A percentile compares a stretch with the other conserved stretches of the same genome.
Conservation (phyloP, 2,113 vertebrate genomes). For the Paramormyrops kingsleyae region DNA sequence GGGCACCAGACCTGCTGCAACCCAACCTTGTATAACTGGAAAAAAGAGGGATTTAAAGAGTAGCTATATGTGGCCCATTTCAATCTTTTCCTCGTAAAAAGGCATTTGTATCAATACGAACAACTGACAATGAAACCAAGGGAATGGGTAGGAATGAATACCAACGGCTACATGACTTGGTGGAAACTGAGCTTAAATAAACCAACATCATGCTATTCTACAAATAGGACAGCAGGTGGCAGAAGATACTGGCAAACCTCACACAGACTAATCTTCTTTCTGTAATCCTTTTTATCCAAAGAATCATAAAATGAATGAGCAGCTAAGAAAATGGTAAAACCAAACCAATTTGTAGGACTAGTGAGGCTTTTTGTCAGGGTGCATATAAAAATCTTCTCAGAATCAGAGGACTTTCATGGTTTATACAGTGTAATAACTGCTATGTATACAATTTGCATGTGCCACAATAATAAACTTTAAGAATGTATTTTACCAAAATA, state of each 20-base stretch:
- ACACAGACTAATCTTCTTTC: not conserved
- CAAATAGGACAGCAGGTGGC: slow-evolving; percentile 44
- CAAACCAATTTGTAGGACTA: slow-evolving; percentile 22
- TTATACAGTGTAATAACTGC: not conserved
- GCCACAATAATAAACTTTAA: not conserved
- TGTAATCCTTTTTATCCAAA: slow-evolving; percentile 15
- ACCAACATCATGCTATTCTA: not conserved
- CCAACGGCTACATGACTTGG: not conserved
- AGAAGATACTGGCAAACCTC: slow-evolving; percentile 37
- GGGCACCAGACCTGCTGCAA: not conserved
- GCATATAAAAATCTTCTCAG: not conserved
- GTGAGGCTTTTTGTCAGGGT: not conserved
- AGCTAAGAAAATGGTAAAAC: slow-evolving; percentile 24
- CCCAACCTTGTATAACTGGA: not conserved
- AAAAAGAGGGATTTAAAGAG: not conserved
- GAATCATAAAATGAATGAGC: slow-evolving; percentile 24
- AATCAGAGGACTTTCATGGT: not conserved
- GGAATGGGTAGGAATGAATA: slow-evolving; percentile 20
- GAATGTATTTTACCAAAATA: not conserved
- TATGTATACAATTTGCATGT: not conserved
- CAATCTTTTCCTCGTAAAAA: not conserved
- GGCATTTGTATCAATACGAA: not conserved
- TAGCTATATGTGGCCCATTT: not conserved
- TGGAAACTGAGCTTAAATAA: not conserved
- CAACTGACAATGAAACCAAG: not conserved